phyloP scores from a whole-genome alignment of 2,797 vertebrate species.

The Telmatherina bonti region DNA sequence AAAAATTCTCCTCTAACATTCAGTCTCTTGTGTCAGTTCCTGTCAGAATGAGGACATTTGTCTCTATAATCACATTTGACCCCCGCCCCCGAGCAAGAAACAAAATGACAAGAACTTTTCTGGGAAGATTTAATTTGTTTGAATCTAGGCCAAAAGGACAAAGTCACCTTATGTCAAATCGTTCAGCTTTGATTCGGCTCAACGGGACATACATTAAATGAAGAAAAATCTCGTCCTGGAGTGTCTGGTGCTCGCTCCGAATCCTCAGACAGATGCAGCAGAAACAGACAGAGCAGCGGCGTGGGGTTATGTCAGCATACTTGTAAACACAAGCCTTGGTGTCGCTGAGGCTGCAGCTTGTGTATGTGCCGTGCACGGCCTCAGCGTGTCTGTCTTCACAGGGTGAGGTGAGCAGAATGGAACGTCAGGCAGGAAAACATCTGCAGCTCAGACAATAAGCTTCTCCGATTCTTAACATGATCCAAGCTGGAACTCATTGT shows the following conservation, averaged over 20 bases:
- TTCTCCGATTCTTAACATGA: no score
- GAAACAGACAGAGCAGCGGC: no score
- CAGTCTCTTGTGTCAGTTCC: neutral
- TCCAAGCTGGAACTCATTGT: no score
- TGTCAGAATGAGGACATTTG: neutral
- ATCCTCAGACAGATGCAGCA: neutral
- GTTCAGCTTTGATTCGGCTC: constrained; percentile 1
- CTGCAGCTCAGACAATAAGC: neutral
- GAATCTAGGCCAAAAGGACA: constrained; percentile 31
- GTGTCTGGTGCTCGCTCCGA: no score
- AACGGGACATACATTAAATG: neutral
- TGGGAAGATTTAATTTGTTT: constrained; percentile 23
- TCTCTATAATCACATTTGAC: constrained; percentile 5
- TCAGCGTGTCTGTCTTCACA: constrained; percentile 8
- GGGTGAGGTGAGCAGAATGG: constrained; percentile 18
- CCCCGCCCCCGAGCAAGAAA: constrained; percentile 4
- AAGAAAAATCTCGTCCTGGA: neutral
- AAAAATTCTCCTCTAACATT: neutral
- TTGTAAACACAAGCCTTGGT: no score
- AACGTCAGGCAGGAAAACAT: constrained; percentile 23
- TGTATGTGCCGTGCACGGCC: no score
- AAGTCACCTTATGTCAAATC: constrained; percentile 15
- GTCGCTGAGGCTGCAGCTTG: no score
- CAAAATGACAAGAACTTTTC: constrained; percentile 6
- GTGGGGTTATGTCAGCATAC: no score